Evolutionary conservation across 2,888 invertebrate genomes (phyloP), one percentile per base, ranked within the genome.

Genomic region (Argynnis bischoffii): DNA sequence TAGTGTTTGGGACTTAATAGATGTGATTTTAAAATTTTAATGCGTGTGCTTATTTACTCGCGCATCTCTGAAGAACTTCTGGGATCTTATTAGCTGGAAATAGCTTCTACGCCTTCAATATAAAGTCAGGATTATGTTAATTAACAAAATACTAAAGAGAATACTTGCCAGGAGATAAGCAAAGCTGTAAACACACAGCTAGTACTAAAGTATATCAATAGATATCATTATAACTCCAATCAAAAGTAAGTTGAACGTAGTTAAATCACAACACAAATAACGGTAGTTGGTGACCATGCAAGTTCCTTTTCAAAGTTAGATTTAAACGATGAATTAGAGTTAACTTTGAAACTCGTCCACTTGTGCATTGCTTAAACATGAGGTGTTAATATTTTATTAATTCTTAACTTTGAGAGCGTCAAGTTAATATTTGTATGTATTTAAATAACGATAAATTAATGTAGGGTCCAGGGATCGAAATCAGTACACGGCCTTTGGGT

Each of bases 241-340:
- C 26, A 26, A 63, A 63, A 63, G 26, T 63, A 55, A 63, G 54
- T 63, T 63, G 6, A 51, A n/a, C 21, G 35, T 18, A 54, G 11
- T 65, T 13, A 41, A 57, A 18, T 64, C 18, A 41, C 18, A 59
- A 59, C 16, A 54, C 47, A n/a, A 26, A 47, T 60, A 66, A 47
- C 51, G 18, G 26, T 63, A 63, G 57, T 59, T 56, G n/a, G 57
- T 35, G 55, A 61, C 67, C 63, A 50, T 53, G 56, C 56, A 31
- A 53, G 54, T 66, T 59, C 46, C 57, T n/a, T 47, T 47, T 18
- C 46, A 21, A 48, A 66, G 54, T 71, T 63, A 67, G 60, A 69
- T 73, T 72, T 69, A 71, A 71, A 64, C 67, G 68, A 72, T 54
- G 63, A 72, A 69, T 74, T 67, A 74, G 67, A 72, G 66, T 63